These are phyloP conservation scores for Epsilonema sp. DNA, from an alignment of 2,888 invertebrate genomes.

Conservation along the genomic window DNA sequence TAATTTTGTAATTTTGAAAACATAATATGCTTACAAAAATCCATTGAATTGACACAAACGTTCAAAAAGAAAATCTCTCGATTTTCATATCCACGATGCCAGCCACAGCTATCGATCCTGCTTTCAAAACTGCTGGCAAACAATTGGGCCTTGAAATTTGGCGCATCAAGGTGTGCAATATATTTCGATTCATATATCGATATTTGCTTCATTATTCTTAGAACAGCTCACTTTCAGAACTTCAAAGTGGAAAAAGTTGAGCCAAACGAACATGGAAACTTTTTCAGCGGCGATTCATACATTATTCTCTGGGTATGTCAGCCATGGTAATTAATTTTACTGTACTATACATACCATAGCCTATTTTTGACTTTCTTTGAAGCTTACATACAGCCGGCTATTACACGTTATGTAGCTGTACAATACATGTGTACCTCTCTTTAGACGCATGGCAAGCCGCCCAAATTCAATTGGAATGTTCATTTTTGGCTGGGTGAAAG, in stretches of 20 bases:
- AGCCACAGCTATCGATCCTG: no score
- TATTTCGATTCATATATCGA: no score
- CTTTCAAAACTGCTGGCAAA: constrained; percentile 21
- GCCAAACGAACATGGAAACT: constrained; percentile 26
- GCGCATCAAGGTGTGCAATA: constrained; percentile 25
- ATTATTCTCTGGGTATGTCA: constrained; percentile 44
- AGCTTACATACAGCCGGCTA: no score
- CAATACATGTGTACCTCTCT: no score
- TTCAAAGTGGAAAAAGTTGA: constrained; percentile 29
- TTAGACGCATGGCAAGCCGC: constrained; percentile 25
- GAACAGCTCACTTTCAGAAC: no score
- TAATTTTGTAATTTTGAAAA: no score
- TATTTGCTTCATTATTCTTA: no score
- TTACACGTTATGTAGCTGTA: no score
- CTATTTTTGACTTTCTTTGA: not conserved
- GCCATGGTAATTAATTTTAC: not conserved
- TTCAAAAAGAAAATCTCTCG: no score
- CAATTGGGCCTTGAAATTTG: constrained; percentile 23
- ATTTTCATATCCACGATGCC: no score
- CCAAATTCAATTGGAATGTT: constrained; percentile 46
- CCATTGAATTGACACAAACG: no score
- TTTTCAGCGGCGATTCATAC: constrained; percentile 33
- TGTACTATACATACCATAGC: not conserved
- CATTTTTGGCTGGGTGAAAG: constrained; percentile 70
- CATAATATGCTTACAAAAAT: no score